Conservation (phyloP, 2,888 invertebrate species). For the Zaprionus bogoriensis region DNA sequence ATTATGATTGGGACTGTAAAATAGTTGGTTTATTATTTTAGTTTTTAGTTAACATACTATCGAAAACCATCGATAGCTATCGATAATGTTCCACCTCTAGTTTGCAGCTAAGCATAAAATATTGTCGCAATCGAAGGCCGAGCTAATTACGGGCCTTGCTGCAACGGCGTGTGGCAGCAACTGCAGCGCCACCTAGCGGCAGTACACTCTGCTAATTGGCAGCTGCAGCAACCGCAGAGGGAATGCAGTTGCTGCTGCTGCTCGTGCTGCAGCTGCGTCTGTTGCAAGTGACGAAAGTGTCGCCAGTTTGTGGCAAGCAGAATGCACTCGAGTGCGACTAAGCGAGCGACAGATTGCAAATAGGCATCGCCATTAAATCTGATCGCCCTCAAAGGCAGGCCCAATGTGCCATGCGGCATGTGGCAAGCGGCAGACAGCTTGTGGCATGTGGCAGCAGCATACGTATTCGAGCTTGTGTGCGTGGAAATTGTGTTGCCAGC, state of each 20-base stretch:
- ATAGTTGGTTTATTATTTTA: slow-evolving; percentile 7
- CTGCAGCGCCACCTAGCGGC: not conserved
- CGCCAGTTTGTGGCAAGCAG: slow-evolving; percentile 31
- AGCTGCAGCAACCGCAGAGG: slow-evolving; percentile 26
- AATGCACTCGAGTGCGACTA: slow-evolving; percentile 44
- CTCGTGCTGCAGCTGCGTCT: no score
- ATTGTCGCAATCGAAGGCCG: slow-evolving; percentile 3
- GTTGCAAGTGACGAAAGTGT: slow-evolving; percentile 31
- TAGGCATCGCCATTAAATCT: slow-evolving; percentile 56
- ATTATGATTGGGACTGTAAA: no score
- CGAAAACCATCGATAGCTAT: no score
- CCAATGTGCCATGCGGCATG: slow-evolving; percentile 1
- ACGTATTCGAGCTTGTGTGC: not conserved
- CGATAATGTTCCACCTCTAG: not conserved
- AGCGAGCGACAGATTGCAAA: slow-evolving; percentile 56
- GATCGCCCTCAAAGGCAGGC: slow-evolving; percentile 37
- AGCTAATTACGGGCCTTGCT: not conserved
- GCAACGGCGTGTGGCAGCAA: not conserved
- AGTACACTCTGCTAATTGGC: slow-evolving; percentile 49
- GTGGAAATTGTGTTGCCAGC: slow-evolving; percentile 54
- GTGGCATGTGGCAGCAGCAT: not conserved
- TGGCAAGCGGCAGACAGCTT: not conserved
- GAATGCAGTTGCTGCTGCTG: slow-evolving; percentile 16
- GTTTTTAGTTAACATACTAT: no score
- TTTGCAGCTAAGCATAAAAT: slow-evolving; percentile 21